Evolutionary conservation across 2,113 vertebrate genomes (phyloP).

Genomic region (Elachura formosa): DNA sequence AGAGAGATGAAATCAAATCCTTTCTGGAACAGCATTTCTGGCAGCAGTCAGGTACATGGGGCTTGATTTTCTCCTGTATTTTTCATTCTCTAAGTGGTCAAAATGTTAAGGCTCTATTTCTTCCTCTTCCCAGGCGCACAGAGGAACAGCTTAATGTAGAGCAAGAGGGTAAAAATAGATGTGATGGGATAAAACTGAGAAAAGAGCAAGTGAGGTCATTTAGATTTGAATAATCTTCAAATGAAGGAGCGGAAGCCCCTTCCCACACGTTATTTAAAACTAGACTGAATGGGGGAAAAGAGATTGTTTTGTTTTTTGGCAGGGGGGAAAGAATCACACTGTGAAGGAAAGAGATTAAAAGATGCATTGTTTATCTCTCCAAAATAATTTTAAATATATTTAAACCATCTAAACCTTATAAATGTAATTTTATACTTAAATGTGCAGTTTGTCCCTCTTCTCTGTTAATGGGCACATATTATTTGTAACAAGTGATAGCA

Average conservation of each 20-base stretch:
- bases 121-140: not conserved
- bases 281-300: not conserved
- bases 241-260: not conserved
- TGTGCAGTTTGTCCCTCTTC: not conserved
- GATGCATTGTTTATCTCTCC: not conserved
- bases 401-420: not conserved
- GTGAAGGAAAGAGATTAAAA: not conserved
- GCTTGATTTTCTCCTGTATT: not conserved
- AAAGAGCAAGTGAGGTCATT: not conserved
- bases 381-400: not conserved
- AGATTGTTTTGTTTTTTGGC: not conserved
- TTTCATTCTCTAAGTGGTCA: not conserved
- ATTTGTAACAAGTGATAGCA: not conserved
- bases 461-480: not conserved
- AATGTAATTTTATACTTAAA: not conserved
- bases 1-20: not conserved
- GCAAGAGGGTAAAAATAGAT: conserved; percentile 30
- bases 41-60: not conserved
- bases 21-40: not conserved
- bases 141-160: not conserved
- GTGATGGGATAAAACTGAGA: not conserved
- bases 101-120: not conserved
- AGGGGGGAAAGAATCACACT: not conserved
- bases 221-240: not conserved
- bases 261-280: not conserved